Conservation (phyloP, 2,113 vertebrate species). For the Myrmecobius fasciatus region DNA sequence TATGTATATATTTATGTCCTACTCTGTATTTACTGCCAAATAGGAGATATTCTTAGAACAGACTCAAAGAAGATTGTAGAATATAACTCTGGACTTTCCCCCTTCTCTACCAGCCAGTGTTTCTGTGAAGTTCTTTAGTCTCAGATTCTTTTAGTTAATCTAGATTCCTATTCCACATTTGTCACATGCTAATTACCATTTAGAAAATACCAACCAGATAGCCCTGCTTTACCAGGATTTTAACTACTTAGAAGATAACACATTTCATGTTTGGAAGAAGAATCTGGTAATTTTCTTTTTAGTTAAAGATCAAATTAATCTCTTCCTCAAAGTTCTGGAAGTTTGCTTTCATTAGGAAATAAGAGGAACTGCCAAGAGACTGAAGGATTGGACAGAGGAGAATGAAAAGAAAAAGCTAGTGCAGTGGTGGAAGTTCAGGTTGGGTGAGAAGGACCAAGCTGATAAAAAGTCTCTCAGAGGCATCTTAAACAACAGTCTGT, state of each 20-base stretch:
- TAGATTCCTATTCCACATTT: constrained; percentile 12
- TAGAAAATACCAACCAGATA: constrained; percentile 8
- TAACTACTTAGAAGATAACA: constrained; percentile 9
- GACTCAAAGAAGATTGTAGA: constrained; percentile 16
- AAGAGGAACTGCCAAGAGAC: constrained; percentile 24
- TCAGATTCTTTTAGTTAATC: not conserved
- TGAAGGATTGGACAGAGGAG: not conserved
- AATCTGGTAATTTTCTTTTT: constrained; percentile 16
- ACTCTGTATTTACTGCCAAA: constrained; percentile 4
- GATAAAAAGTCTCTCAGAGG: not conserved
- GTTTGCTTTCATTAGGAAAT: constrained; percentile 45
- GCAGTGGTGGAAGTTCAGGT: not conserved
- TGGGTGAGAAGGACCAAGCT: not conserved
- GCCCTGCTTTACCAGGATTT: constrained; percentile 16
- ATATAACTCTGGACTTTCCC: not conserved
- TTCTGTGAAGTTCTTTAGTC: constrained; percentile 32
- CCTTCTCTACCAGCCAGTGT: constrained; percentile 20
- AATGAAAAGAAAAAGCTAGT: constrained; percentile 8
- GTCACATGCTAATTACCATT: constrained; percentile 34
- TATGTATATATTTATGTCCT: not conserved
- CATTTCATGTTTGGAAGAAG: constrained; percentile 2
- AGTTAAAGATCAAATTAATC: too few species aligned
- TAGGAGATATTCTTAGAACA: constrained; percentile 10
- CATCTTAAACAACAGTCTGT: too few species aligned
- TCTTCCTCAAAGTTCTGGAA: not conserved